Percentiles rank a stretch among this genome's conserved stretches.
Evolutionary conservation across 1,140 invertebrate species (phyloP).

Genomic region (Drosophila nigrodunni): DNA sequence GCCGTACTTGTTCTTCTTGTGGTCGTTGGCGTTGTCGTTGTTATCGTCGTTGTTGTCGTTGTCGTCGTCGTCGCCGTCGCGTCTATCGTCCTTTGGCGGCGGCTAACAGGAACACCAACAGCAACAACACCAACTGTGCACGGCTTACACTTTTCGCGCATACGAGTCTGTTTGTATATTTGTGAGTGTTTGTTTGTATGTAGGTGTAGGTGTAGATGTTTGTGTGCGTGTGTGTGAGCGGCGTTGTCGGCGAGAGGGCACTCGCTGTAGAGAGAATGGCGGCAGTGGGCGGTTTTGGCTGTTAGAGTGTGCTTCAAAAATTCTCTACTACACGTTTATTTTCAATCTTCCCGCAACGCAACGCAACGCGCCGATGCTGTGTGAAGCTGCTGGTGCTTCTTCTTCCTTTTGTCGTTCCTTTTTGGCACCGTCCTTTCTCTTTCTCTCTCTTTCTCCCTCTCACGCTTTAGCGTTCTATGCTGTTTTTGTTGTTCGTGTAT

Average conservation of each 20-base stretch:
- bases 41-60: conserved; percentile 15
- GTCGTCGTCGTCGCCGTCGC: conserved; percentile 49
- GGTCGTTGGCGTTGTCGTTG: conserved; percentile 18
- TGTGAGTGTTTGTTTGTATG: conserved; percentile 31
- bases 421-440: conserved; percentile 56
- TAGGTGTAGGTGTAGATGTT: conserved; percentile 15
- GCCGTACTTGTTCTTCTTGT: conserved; percentile 18
- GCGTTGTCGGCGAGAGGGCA: conserved; percentile 59
- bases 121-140: conserved; percentile 67
- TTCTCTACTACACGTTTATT: conserved; percentile 84
- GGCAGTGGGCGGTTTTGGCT: conserved; percentile 36
- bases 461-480: conserved; percentile 36
- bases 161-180: conserved; percentile 53
- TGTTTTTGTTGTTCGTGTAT: conserved; percentile 43
- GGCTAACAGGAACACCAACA: conserved; percentile 53
- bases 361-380: conserved; percentile 73
- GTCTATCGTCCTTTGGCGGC: conserved; percentile 55
- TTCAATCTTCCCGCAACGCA: conserved; percentile 79
- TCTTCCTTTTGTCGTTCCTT: conserved; percentile 59
- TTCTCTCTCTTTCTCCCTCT: conserved; percentile 32
- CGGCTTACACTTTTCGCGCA: conserved; percentile 75
- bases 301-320: conserved; percentile 74
- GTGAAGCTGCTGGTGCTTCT: conserved; percentile 24
- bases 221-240: conserved; percentile 17
- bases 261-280: conserved; percentile 32